Evolutionary conservation across 2,888 invertebrate species (phyloP), one percentile per base, ranked within the genome.

Genomic region (Tetramorium bicarinatum): DNA sequence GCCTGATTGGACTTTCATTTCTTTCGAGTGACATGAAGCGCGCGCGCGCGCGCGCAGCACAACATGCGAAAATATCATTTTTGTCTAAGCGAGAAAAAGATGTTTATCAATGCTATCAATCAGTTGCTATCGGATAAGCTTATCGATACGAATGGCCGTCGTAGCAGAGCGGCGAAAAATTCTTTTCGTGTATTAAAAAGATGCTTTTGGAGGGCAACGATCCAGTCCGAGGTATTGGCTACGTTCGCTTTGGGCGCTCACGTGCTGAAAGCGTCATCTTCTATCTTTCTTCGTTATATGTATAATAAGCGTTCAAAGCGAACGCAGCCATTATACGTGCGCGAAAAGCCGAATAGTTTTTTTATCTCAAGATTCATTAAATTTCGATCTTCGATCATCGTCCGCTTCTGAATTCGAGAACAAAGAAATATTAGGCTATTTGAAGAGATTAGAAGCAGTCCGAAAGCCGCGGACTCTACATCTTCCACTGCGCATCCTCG

Each of bases 91-190:
- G 29, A 6, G 15, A 29, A 11, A 3, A 34, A 21, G 49, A 3
- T 34, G 29, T 34, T 34, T 34, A 34, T 34, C 44, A 11, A 0
- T 11, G 13, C 44, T 3, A 3, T 88, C 83, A 71, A 18, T 0
- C 29, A 29, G 29, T n/a, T 9, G 47, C 11, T 54, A 61, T 15
- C 18, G 34, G 21, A 54, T 21, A 9, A 54, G 11, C 25, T 8
- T 44, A 75, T 15, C 38, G n/a, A 9, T 8, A 59, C 76, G 77
- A 85, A 61, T 66, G 52, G 15, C 29, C 4, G 6, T n/a, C 13
- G 29, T 15, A 21, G 15, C 2, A 21, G 4, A 8, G 21, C 21
- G 21, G 81, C 56, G 54, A 85, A 80, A 82, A 49, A 59, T 47
- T 4, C 21, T 47, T 3, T 29, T 15, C 15, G 47, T n/a, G 18